Base-by-base conservation (phyloP, 2,113 vertebrate species). In the Oxyruncus cristatus region DNA sequence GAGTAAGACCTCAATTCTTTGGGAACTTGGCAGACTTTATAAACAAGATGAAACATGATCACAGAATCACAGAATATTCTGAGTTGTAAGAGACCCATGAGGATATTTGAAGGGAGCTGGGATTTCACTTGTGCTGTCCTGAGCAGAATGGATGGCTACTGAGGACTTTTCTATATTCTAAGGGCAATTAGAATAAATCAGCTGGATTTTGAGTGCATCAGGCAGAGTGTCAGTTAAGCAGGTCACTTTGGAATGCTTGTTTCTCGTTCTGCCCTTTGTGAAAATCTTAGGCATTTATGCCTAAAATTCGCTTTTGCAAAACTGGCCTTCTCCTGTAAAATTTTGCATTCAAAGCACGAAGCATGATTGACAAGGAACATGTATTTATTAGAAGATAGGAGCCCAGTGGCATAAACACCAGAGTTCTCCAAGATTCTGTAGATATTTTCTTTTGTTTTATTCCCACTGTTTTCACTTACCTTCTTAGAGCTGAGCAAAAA, bases 41-140 rank as follows among this genome's bases (percentile, higher is more conserved):
- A 84, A 95, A 93, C 35, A 91, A 83, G 82, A 88, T 53, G 85
- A 92, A 96, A 97, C 84, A 81, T 71, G 8, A 61, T 62, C 37
- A 28, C 26, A 41, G 27, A 41, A 28, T 39, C 59, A 30, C 37
- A 63, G 61, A 41, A 41, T 63, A 41, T 63, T 63, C 37, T 41
- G 61, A 30, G 61, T 28, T 41, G 37, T 24, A 39, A 62, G 11
- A 18, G 58, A 41, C 37, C 12, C 27, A 41, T 41, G 39, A 63
- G 37, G 37, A 30, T 93, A 80, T 88, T 90, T 72, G 75, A 90
- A 93, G 61, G 82, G 59, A 84, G 52, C 17, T 78, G 68, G 30
- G 28, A 17, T 92, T 96, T 88, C 65, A 46, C 32, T 88, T 49
- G 77, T 80, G 70, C 85, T 42, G 35, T 44, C 24, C 75, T 63